phyloP scores from a whole-genome alignment of 2,888 invertebrate species.

The Hirtodrosophila trivittata region DNA sequence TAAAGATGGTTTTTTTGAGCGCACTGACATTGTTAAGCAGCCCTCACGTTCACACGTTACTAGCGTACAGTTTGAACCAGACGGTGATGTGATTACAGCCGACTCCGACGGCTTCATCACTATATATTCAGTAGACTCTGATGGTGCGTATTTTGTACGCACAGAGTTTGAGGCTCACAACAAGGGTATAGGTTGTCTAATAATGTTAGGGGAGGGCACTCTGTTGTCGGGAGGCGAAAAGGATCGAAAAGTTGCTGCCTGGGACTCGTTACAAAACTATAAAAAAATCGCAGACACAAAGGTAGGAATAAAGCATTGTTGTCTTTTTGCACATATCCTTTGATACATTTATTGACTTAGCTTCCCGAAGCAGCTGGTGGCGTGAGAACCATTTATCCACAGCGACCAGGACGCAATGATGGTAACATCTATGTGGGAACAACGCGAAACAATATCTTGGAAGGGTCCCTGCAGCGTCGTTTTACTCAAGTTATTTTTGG shows the following conservation, averaged over 20 bases:
- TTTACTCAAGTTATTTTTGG: constrained; percentile 95
- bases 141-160: constrained; percentile 94
- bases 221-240: constrained; percentile 95
- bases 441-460: constrained; percentile 93
- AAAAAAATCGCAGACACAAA: constrained; percentile 95
- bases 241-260: constrained; percentile 94
- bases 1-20: constrained; percentile 95
- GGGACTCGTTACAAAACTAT: constrained; percentile 96
- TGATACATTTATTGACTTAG: constrained; percentile 83
- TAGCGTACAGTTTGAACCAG: constrained; percentile 94
- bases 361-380: constrained; percentile 94
- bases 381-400: constrained; percentile 94
- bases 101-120: constrained; percentile 96
- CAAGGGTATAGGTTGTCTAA: constrained; percentile 93
- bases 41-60: constrained; percentile 93
- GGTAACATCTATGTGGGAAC: constrained; percentile 96
- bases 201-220: constrained; percentile 95
- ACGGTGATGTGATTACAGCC: constrained; percentile 96
- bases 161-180: constrained; percentile 95
- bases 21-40: constrained; percentile 95
- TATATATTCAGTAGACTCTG: constrained; percentile 94
- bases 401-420: constrained; percentile 93
- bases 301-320: constrained; percentile 83
- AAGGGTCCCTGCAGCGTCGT: constrained; percentile 94
- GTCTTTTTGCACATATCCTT: neutral